Percentiles rank a stretch among this genome's conserved stretches.
These are phyloP conservation scores for Smutsia gigantea DNA, from an alignment of 2,797 vertebrate species.

Conservation along the genomic window DNA sequence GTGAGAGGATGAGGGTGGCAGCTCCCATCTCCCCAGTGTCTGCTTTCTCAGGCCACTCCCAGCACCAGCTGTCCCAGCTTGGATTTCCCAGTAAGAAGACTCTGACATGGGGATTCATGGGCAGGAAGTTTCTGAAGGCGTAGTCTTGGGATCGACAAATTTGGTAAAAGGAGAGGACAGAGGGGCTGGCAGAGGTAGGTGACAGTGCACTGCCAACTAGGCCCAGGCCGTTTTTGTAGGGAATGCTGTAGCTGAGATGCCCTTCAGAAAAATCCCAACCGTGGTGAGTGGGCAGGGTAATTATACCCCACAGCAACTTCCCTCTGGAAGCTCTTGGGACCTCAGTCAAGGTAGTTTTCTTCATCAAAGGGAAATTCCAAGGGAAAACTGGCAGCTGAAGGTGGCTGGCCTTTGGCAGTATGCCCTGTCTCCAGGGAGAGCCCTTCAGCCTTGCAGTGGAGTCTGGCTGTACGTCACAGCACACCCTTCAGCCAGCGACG, in stretches of 20 bases:
- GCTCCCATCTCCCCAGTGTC: background rate
- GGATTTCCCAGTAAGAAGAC: background rate
- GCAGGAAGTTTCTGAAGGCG: background rate
- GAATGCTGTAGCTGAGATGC: background rate
- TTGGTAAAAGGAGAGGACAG: background rate
- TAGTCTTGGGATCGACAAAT: background rate
- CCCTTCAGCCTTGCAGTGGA: background rate
- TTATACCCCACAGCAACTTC: background rate
- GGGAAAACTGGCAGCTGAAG: background rate
- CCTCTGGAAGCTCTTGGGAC: background rate
- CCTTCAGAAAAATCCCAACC: background rate
- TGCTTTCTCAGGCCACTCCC: background rate
- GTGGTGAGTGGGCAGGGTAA: background rate
- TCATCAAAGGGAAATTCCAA: background rate
- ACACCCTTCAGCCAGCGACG: background rate
- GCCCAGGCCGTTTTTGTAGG: background rate
- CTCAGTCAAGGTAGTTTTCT: background rate
- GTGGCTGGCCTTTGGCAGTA: background rate
- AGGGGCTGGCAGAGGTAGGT: background rate
- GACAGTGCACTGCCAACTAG: background rate
- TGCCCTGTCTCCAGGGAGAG: accelerated
- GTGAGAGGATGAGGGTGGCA: background rate
- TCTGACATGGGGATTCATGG: background rate
- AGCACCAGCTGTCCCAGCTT: background rate
- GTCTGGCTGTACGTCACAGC: background rate